These are phyloP conservation scores for Papilio glaucus DNA, from an alignment of 1,140 invertebrate genomes.

Conservation along the genomic window DNA sequence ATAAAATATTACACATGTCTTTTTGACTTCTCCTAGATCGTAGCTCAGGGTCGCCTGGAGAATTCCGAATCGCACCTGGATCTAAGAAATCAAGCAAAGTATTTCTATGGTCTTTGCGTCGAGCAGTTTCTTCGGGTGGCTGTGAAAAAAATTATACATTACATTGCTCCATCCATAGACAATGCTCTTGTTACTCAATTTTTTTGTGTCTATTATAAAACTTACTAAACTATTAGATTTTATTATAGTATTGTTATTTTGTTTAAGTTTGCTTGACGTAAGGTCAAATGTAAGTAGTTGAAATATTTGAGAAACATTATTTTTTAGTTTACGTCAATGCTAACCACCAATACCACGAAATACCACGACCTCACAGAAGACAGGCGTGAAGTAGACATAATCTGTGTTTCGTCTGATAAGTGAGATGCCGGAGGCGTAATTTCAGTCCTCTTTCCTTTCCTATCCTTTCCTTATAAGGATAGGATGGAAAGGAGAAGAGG, in stretches of 20 bases:
- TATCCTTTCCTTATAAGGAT: too few relatives aligned
- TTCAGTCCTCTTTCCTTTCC: too few relatives aligned
- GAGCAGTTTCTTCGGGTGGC: neutral
- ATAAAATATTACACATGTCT: constrained; percentile 8
- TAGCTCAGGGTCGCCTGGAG: constrained; percentile 9
- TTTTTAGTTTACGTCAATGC: constrained; percentile 2
- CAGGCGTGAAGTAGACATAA: too few relatives aligned
- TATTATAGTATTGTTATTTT: constrained; percentile 20
- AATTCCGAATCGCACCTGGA: neutral
- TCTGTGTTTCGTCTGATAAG: too few relatives aligned
- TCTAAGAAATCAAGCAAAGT: constrained; percentile 21
- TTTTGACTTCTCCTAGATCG: constrained; percentile 21
- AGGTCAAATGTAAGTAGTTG: neutral
- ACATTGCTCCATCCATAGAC: neutral
- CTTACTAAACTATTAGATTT: constrained; percentile 2
- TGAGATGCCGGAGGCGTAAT: too few relatives aligned
- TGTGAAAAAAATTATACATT: neutral
- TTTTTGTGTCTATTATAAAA: neutral
- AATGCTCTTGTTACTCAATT: neutral
- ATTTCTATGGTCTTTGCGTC: neutral
- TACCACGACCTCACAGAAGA: too few relatives aligned
- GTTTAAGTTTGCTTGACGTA: neutral
- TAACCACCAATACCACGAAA: too few relatives aligned
- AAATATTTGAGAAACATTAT: constrained; percentile 8
- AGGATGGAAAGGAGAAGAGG: too few relatives aligned